Conservation (phyloP, 2,797 vertebrate genomes). For the Philypnodon macrostomus region DNA sequence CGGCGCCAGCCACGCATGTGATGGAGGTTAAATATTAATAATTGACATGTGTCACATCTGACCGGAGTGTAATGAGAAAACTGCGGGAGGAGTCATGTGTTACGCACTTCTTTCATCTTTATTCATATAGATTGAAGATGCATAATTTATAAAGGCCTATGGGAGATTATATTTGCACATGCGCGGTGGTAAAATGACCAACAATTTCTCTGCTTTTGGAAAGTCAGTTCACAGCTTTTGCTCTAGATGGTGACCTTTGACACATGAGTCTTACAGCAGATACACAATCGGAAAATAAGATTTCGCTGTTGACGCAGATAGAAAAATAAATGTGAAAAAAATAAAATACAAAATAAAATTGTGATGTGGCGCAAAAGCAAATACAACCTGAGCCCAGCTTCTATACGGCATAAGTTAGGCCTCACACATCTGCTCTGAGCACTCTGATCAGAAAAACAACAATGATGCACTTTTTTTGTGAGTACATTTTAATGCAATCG, state of each 20-base stretch:
- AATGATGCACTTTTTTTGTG: too few species aligned
- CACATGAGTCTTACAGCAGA: not conserved
- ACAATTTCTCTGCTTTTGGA: not conserved
- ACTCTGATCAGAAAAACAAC: too few species aligned
- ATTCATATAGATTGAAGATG: constrained; percentile 7
- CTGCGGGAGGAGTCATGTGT: constrained; percentile 5
- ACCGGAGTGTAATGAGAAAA: constrained; percentile 24
- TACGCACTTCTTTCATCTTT: constrained; percentile 4
- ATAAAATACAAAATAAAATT: too few species aligned
- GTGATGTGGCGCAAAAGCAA: too few species aligned
- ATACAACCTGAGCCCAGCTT: too few species aligned
- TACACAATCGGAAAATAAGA: not conserved
- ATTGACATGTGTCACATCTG: constrained; percentile 54
- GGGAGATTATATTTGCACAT: constrained; percentile 1
- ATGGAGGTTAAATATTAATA: constrained; percentile 75
- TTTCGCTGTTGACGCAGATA: too few species aligned
- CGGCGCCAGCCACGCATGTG: constrained; percentile 67
- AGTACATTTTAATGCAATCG: too few species aligned
- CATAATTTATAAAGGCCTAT: constrained; percentile 7
- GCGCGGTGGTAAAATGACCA: not conserved
- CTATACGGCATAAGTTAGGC: too few species aligned
- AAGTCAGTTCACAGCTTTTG: not conserved
- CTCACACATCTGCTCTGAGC: too few species aligned
- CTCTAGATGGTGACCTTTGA: constrained; percentile 26
- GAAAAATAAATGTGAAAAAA: too few species aligned